Evolutionary conservation across 2,113 vertebrate genomes (phyloP).

Genomic region (Sula dactylatra): DNA sequence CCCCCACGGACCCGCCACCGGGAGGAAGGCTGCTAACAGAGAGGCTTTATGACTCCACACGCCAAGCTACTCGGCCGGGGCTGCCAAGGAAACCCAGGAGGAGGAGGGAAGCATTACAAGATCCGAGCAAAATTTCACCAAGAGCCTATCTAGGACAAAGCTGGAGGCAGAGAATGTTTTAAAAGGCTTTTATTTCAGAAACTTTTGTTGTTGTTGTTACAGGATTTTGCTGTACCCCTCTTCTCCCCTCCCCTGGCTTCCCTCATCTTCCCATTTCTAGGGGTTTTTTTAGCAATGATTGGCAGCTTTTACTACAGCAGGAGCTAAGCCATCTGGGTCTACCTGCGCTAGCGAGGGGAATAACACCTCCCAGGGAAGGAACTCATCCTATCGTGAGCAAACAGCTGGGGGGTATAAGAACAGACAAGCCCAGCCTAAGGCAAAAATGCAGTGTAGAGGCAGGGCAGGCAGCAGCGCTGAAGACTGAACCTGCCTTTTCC

Average conservation of each 20-base stretch:
- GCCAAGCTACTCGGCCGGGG: conserved; percentile 15
- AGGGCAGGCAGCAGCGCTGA: neutral
- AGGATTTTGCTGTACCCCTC: neutral
- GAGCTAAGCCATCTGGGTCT: neutral
- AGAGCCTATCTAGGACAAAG: conserved; percentile 41
- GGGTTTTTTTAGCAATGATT: neutral
- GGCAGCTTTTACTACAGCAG: conserved; percentile 43
- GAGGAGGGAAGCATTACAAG: conserved; percentile 29
- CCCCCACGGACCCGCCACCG: neutral
- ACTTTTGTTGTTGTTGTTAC: neutral
- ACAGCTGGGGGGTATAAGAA: neutral
- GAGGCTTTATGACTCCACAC: neutral
- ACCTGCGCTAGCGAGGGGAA: neutral
- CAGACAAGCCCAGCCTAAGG: neutral
- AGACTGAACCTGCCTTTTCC: neutral
- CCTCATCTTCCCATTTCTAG: neutral
- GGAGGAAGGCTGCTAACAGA: neutral
- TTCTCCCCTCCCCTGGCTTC: neutral
- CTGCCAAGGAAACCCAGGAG: conserved; percentile 63
- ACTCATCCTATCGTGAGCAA: neutral
- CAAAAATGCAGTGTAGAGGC: neutral
- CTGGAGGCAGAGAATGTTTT: neutral
- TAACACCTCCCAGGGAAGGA: neutral
- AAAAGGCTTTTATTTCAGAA: conserved; percentile 45
- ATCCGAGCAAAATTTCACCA: conserved; percentile 27